Evolutionary conservation across 2,888 invertebrate species (phyloP), one percentile per base, ranked within the genome.

Genomic region (Heteropelma amictum): DNA sequence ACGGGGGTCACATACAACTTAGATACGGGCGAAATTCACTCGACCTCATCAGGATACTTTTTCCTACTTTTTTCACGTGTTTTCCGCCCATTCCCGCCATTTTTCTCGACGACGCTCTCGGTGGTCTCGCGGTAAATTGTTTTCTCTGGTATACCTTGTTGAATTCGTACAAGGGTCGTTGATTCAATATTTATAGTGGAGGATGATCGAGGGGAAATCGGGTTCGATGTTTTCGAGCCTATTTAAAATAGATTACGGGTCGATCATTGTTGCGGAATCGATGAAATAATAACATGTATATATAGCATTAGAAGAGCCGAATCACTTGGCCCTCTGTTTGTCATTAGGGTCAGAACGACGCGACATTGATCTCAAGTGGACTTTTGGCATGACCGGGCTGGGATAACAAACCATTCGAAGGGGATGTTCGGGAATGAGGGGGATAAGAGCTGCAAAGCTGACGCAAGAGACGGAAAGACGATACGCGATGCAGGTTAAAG

Each of bases 361-460:
- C 84, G 80, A 82, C 79, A 51, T 65, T 61, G 12, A 28, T 74
- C 80, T 84, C 81, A 81, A 87, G 86, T 85, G 87, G 84, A 81
- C 82, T 80, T 38, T 67, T 75, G 76, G 60, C 79, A 79, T 80
- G 75, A 78, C 79, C 82, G 80, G 82, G 78, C 82, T 86, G 85
- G 84, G 86, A 88, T 88, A 88, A 88, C 85, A 88, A 88, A 88
- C 86, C 79, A 71, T 76, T 80, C 68, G 64, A 67, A 61, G 56
- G 79, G 80, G 56, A 14, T 54, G 28, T 28, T 42, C 8, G 30
- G 38, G 21, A 73, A 80, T 61, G 65, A 82, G 77, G 81, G 84
- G 68, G 38, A 60, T 63, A 45, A 30, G 58, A 26, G 10, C 10
- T 26, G 14, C 35, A 6, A 33, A 30, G 28, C 58, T 12, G 33